Evolutionary conservation across 2,888 invertebrate species (phyloP).

Genomic region (Drosophila mimetica): DNA sequence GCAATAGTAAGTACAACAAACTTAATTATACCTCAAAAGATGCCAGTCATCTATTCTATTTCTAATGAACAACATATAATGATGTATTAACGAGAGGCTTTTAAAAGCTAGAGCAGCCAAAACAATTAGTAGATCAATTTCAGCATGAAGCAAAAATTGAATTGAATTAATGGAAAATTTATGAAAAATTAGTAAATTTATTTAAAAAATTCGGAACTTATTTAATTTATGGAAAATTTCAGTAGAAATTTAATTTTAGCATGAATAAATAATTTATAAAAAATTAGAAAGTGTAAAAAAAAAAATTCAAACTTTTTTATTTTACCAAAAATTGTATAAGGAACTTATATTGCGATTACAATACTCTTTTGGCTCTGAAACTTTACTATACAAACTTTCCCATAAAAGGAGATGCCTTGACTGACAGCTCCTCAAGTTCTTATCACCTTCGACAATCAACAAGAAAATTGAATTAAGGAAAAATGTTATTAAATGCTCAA

Average conservation of each 20-base stretch:
- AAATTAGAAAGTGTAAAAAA: too few species aligned
- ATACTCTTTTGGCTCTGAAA: too few species aligned
- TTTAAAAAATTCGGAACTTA: background rate
- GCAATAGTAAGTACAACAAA: conserved; percentile 88
- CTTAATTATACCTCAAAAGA: conserved; percentile 9
- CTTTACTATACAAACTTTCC: background rate
- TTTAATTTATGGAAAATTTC: too few species aligned
- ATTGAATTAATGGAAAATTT: conserved; percentile 1
- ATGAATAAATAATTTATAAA: too few species aligned
- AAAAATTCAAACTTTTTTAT: too few species aligned
- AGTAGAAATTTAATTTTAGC: too few species aligned
- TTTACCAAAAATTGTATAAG: too few species aligned
- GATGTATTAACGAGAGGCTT: conserved; percentile 6
- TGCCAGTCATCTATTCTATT: conserved; percentile 11
- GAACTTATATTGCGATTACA: background rate
- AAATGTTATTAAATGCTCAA: conserved; percentile 57
- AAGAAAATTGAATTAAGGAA: conserved; percentile 33
- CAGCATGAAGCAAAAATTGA: background rate
- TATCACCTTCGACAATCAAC: conserved; percentile 10
- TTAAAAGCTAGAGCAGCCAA: background rate
- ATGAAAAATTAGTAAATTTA: background rate
- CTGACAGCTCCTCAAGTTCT: conserved; percentile 4
- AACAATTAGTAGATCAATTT: conserved; percentile 22
- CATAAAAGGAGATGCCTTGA: conserved; percentile 15
- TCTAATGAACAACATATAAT: background rate